These are phyloP conservation scores for Trogon surrucura DNA, from an alignment of 2,113 vertebrate species.

Conservation along the genomic window DNA sequence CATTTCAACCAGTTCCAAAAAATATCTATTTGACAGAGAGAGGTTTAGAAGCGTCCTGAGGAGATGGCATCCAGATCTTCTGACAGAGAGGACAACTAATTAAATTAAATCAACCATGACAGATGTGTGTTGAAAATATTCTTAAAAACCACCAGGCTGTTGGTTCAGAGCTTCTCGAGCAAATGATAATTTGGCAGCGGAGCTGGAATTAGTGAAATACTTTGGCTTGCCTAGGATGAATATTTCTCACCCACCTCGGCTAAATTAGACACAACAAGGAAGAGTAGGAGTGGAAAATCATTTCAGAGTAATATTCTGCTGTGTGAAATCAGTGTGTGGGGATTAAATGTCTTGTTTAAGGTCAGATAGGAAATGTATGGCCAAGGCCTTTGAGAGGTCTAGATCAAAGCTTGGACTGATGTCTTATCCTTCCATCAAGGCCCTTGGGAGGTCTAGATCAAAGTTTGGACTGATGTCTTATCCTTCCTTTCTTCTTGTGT, in stretches of 20 bases:
- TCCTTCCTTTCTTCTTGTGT: background rate
- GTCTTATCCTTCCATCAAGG: background rate
- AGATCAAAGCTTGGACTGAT: background rate
- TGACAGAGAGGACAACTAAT: background rate
- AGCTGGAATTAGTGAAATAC: background rate
- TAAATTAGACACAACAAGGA: conserved; percentile 19
- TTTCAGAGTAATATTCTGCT: background rate
- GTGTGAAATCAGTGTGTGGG: background rate
- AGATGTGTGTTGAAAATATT: background rate
- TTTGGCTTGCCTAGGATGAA: background rate
- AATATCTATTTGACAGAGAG: background rate
- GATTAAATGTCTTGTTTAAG: background rate
- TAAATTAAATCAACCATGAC: background rate
- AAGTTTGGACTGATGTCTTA: background rate
- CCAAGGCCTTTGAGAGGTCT: background rate
- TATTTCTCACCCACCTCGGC: background rate
- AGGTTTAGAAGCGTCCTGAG: background rate
- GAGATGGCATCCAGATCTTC: background rate
- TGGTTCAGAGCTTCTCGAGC: background rate
- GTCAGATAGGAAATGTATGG: background rate
- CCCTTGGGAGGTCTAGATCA: background rate
- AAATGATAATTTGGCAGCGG: background rate
- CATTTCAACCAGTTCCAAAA: background rate
- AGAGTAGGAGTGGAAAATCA: background rate
- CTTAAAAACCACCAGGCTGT: background rate